phyloP scores from a whole-genome alignment of 1,140 invertebrate genomes.

The Arion vulgaris region DNA sequence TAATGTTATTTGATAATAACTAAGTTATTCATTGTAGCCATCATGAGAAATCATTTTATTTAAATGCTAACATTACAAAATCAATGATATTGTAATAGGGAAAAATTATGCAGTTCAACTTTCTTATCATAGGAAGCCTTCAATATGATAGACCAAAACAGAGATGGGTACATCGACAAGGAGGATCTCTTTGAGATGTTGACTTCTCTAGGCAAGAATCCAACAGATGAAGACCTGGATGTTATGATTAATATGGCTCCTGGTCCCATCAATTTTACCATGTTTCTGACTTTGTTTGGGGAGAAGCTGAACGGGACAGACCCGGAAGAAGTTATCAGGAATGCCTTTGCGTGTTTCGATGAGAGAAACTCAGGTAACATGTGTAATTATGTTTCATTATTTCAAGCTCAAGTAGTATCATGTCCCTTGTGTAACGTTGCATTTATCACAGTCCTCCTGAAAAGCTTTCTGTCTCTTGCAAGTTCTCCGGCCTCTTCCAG shows the following conservation, averaged over 20 bases:
- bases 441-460: no score
- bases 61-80: no score
- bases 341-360: slow-evolving; percentile 78
- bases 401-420: neutral
- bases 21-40: no score
- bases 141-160: slow-evolving; percentile 97
- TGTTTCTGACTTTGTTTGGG: slow-evolving; percentile 79
- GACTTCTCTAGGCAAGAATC: slow-evolving; percentile 86
- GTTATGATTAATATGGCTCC: slow-evolving; percentile 78
- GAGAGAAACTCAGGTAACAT: slow-evolving; percentile 75
- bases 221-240: slow-evolving; percentile 75
- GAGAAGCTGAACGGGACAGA: slow-evolving; percentile 78
- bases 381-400: slow-evolving; percentile 11
- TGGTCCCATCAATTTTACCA: slow-evolving; percentile 80
- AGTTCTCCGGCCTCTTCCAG: no score
- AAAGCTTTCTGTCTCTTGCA: no score
- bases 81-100: no score
- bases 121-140: slow-evolving; percentile 94
- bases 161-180: slow-evolving; percentile 97
- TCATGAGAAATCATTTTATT: no score
- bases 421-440: no score
- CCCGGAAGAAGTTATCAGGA: slow-evolving; percentile 78
- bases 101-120: no score
- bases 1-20: no score
- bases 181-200: slow-evolving; percentile 99